These are phyloP conservation scores for Caradrina clavipalpis DNA, from an alignment of 2,888 invertebrate genomes.

Conservation along the genomic window DNA sequence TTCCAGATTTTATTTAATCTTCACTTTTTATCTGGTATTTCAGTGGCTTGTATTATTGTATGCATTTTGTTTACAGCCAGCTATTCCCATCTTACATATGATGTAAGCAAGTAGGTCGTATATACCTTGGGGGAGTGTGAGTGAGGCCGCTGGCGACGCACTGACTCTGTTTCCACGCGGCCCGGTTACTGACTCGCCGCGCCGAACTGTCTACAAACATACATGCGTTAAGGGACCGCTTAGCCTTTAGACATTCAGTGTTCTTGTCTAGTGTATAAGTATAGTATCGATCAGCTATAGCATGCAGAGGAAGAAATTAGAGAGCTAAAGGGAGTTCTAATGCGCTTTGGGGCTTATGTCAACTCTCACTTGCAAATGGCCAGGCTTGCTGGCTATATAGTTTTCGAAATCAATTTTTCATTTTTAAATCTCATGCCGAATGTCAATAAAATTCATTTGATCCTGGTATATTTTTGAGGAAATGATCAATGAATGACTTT, in stretches of 20 bases:
- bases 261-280: constrained; percentile 67
- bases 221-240: constrained; percentile 92
- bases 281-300: constrained; percentile 54
- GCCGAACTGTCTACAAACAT: constrained; percentile 97
- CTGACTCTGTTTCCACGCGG: constrained; percentile 96
- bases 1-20: too few relatives aligned
- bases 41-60: constrained; percentile 7
- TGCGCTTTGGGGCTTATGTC: neutral
- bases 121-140: constrained; percentile 87
- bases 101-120: constrained; percentile 21
- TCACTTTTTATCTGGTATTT: neutral
- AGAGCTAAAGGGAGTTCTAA: constrained; percentile 27
- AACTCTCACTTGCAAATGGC: neutral
- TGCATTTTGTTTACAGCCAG: constrained; percentile 9
- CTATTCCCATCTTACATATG: constrained; percentile 14
- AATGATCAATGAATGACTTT: too few relatives aligned
- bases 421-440: too few relatives aligned
- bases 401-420: too few relatives aligned
- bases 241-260: constrained; percentile 73
- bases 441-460: too few relatives aligned
- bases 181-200: constrained; percentile 95
- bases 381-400: neutral
- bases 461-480: too few relatives aligned
- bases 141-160: constrained; percentile 94
- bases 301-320: constrained; percentile 47